Evolutionary conservation across 2,113 vertebrate species (phyloP), one percentile per base, ranked within the genome.

Genomic region (Phrynosoma blainvillii): DNA sequence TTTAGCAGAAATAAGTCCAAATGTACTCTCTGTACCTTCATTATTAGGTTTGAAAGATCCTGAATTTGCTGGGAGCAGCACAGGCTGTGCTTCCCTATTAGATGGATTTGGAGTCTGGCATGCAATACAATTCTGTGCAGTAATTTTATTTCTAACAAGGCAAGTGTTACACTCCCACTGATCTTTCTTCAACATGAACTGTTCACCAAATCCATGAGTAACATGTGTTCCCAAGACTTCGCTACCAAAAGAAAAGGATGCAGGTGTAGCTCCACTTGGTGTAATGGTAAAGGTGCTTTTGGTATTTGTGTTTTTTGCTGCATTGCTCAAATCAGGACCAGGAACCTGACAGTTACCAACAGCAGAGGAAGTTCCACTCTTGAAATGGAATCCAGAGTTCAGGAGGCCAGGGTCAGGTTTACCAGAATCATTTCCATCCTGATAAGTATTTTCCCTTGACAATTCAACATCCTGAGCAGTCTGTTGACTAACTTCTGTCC

Each of bases 111-210:
- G 91, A 87, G 91, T 90, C 47, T 96, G 89, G 95, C 98, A 99
- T 0, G 98, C 92, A 1, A 93, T 89, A 94, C 99, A 99, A 0
- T 86, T 92, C 84, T 93, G 92, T 78, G 93, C 94, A 21, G 92
- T 87, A 56, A 95, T 78, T 65, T 94, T 92, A 93, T 99, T 99
- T 92, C 88, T 96, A 66, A 98, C 95, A 81, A 66, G 96, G 90
- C 98, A 99, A 0, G 92, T 90, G 76, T 85, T 89, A 91, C 98
- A 99, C 10, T 97, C 91, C 99, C 99, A 99, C 11, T 94, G 90
- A 91, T 21, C 97, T 96, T 85, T 97, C 96, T 96, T 98, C 95
- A 98, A 42, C 59, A 93, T 92, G 95, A 97, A 96, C 79, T 94
- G 95, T 36, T 89, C 94, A 32, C 93, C 93, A 94, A 97, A 97